Percentiles rank a stretch among this genome's conserved stretches.
Evolutionary conservation across 2,888 invertebrate species (phyloP).

Genomic region (Cryptosula pallasiana): DNA sequence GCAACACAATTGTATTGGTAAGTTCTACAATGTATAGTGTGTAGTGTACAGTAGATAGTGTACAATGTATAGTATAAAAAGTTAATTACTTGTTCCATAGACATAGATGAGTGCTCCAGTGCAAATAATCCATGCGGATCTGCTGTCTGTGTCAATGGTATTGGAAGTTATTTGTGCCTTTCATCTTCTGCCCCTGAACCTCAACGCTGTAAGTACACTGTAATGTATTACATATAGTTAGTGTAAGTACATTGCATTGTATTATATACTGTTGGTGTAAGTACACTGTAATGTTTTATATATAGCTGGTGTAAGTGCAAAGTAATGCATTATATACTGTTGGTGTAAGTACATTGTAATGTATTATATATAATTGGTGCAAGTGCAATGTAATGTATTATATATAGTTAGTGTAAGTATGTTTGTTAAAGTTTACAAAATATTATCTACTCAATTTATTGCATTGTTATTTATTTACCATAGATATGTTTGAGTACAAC

Average conservation of each 20-base stretch:
- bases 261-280: neutral
- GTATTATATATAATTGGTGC: too few relatives aligned
- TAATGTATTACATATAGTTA: neutral
- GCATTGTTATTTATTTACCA: too few relatives aligned
- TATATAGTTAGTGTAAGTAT: too few relatives aligned
- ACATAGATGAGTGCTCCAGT: conserved; percentile 1
- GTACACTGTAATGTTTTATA: neutral
- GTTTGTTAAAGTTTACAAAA: too few relatives aligned
- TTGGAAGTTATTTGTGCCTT: conserved; percentile 6
- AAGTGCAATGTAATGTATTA: too few relatives aligned
- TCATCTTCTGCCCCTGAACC: neutral
- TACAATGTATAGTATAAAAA: neutral
- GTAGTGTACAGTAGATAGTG: neutral
- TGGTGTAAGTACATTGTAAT: neutral
- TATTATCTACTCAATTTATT: too few relatives aligned
- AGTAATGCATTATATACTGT: neutral
- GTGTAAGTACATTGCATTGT: neutral
- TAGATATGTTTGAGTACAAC: too few relatives aligned
- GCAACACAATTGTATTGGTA: conserved; percentile 5
- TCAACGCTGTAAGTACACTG: neutral
- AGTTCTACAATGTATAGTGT: neutral
- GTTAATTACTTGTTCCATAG: too few relatives aligned
- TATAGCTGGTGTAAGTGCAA: neutral
- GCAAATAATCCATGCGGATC: neutral
- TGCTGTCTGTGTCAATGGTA: conserved; percentile 11